phyloP scores from a whole-genome alignment of 2,888 invertebrate genomes.

The Acanthacorydalis orientalis region DNA sequence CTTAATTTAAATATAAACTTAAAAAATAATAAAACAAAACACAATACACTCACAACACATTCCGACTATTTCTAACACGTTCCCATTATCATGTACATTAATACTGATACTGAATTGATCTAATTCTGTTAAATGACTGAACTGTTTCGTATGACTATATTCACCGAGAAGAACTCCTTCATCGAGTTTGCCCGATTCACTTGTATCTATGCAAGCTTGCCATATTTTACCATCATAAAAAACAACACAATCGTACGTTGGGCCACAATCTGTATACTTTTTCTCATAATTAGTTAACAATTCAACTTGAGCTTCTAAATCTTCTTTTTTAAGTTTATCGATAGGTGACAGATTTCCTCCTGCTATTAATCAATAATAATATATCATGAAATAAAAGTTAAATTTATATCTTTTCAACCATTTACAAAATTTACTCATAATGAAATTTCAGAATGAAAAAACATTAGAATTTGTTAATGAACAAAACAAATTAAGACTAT shows the following conservation, averaged over 20 bases:
- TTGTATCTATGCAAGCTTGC: slow-evolving; percentile 76
- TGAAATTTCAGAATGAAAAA: too few relatives aligned
- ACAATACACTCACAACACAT: slow-evolving; percentile 68
- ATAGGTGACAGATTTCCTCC: slow-evolving; percentile 25
- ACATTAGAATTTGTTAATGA: too few relatives aligned
- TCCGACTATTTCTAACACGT: slow-evolving; percentile 81
- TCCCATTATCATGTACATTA: slow-evolving; percentile 82
- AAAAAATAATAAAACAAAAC: not conserved
- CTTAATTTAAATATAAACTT: not conserved
- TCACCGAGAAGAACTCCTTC: slow-evolving; percentile 63
- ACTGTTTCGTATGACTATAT: slow-evolving; percentile 65
- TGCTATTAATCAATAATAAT: too few relatives aligned
- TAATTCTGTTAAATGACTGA: slow-evolving; percentile 51
- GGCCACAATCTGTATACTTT: slow-evolving; percentile 73
- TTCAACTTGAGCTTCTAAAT: slow-evolving; percentile 74
- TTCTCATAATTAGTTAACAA: slow-evolving; percentile 69
- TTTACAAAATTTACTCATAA: too few relatives aligned
- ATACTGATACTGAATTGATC: slow-evolving; percentile 79
- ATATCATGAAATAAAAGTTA: too few relatives aligned
- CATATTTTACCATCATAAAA: slow-evolving; percentile 86
- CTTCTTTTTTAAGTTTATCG: slow-evolving; percentile 75
- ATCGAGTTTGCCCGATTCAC: slow-evolving; percentile 65
- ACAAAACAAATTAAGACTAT: too few relatives aligned
- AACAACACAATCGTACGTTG: slow-evolving; percentile 83
- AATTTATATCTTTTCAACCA: too few relatives aligned